A percentile compares a stretch with the other conserved stretches of the same genome.
Conservation (phyloP, 2,113 vertebrate species). For the Tor tambroides region DNA sequence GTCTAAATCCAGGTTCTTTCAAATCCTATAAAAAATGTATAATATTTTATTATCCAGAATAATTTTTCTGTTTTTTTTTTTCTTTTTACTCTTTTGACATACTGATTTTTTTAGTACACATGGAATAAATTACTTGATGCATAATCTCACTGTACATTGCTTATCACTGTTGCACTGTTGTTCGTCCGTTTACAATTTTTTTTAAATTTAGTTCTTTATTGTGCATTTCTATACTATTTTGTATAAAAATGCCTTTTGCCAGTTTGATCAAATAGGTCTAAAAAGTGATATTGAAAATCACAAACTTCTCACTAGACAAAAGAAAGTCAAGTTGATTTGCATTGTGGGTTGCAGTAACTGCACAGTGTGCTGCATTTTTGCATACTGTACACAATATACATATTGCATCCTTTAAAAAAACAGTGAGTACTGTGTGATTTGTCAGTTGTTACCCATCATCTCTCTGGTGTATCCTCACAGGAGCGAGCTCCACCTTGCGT, state of each 20-base stretch:
- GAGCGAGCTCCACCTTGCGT: slow-evolving; percentile 82
- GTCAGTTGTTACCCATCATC: not conserved
- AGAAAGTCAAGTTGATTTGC: not conserved
- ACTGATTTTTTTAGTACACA: too few species aligned
- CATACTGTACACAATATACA: not conserved
- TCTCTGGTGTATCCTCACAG: slow-evolving; percentile 65
- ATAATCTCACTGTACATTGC: too few species aligned
- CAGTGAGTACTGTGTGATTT: not conserved
- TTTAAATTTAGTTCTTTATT: not conserved
- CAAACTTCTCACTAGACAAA: too few species aligned
- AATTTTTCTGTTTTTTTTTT: not conserved
- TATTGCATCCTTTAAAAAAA: not conserved
- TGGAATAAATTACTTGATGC: too few species aligned
- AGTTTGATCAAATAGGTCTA: not conserved
- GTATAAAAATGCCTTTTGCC: not conserved
- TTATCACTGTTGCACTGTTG: too few species aligned
- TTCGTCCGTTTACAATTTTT: too few species aligned
- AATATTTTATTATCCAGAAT: not conserved
- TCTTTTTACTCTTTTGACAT: not conserved
- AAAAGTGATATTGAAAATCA: not conserved
- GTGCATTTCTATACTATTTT: not conserved
- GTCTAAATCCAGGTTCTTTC: not conserved
- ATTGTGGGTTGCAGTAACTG: not conserved
- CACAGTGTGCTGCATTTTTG: not conserved
- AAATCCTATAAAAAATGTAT: not conserved